Conservation (phyloP, 2,113 vertebrate genomes). For the Suncus etruscus region DNA sequence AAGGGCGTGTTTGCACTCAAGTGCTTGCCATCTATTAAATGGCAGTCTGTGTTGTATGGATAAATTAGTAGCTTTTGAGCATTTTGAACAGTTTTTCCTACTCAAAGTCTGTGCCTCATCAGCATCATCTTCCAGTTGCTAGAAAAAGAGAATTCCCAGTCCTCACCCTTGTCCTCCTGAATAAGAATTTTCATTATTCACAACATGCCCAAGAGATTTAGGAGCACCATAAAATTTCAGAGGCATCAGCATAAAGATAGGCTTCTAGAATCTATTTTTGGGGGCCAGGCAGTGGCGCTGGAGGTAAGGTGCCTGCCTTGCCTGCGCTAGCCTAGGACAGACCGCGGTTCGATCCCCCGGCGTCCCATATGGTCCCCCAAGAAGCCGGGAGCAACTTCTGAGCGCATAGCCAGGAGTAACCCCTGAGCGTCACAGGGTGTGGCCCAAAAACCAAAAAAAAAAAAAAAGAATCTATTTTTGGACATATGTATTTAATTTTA, state of each 20-base stretch:
- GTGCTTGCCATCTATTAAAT: conserved; percentile 9
- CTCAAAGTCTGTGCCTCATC: too few species aligned
- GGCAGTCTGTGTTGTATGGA: not conserved
- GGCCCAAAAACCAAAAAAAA: too few species aligned
- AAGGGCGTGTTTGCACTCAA: conserved; percentile 10
- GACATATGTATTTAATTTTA: not conserved
- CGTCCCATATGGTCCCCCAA: too few species aligned
- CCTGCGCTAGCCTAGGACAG: too few species aligned
- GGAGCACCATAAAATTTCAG: not conserved
- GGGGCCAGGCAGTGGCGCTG: too few species aligned
- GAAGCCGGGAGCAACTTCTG: too few species aligned
- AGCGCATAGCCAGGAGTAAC: too few species aligned
- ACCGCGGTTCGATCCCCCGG: too few species aligned
- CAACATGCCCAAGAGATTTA: not conserved
- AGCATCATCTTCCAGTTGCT: not conserved
- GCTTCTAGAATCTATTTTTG: conserved; percentile 7
- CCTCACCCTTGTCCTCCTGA: not conserved
- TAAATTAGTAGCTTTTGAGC: too few species aligned
- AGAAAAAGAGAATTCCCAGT: conserved; percentile 30
- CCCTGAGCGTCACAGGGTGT: too few species aligned
- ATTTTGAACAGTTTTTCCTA: too few species aligned
- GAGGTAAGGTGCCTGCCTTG: too few species aligned
- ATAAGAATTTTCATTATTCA: not conserved
- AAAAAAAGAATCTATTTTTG: conserved; percentile 3
- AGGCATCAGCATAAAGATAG: not conserved